Base-by-base conservation (phyloP, 2,888 invertebrate genomes). In the Eugnorisma glareosa region DNA sequence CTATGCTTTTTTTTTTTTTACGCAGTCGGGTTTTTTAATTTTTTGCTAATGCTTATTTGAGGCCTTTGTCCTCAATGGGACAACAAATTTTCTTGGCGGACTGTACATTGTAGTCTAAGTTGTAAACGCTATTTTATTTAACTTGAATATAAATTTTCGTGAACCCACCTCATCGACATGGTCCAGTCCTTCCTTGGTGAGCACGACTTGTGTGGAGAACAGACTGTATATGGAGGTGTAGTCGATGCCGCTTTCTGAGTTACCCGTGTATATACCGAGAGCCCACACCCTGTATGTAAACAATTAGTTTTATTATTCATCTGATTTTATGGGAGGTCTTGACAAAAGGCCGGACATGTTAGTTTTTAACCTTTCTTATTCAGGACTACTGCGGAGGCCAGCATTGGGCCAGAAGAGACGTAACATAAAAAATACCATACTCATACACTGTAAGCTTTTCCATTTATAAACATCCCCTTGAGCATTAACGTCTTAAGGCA, bases 221-320 rank as follows among this genome's bases (percentile, higher is more conserved):
- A 98, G 93, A 1, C 98, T 97, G 93, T 98, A 98, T 92, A 98
- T 97, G 0, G 98, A 97, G 82, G 98, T 99, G 90, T 98, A 97
- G 91, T 98, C 98, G 84, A 98, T 98, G 1, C 98, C 99, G 79
- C 97, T 97, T 88, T 98, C 98, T 0, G 97, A 97, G 89, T 98
- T 98, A 8, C 98, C 98, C 5, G 98, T 97, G 84, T 97, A 97
- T 67, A 98, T 97, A 13, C 97, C 97, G 11, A 98, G 93, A 1
- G 98, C 98, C 98, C 98, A 98, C 48, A 98, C 97, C 91, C 98
- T 98, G 91, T n/a, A 15, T 2, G 45, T 10, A 10, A 48, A 59
- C 28, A 59, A 48, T 35, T 6, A 45, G 21, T 51, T 45, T 6
- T 8, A 40, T 28, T 59, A 70, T n/a, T 18, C 28, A 28, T 31